Base-by-base conservation (phyloP, 2,888 invertebrate genomes). In the Deladenus siricidicola region DNA sequence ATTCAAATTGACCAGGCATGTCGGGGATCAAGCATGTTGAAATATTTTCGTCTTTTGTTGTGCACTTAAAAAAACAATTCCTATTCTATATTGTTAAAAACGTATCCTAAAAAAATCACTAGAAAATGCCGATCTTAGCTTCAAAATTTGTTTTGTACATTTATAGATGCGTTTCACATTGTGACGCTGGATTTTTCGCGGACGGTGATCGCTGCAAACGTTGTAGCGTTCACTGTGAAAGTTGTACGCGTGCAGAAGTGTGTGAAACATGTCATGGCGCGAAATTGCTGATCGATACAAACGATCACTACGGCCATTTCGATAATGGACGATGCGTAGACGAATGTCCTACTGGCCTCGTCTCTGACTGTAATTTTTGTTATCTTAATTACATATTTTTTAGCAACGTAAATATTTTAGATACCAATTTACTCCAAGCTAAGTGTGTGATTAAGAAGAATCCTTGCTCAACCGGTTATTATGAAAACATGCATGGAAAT, bases 241-340 rank as follows among this genome's bases (percentile, higher is more conserved):
- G 74, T 17, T 78, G 78, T 55, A 62, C 64, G 2, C 60, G 70
- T 47, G 68, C 73, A 1, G 78, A 79, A 64, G 65, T 69, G 21
- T 79, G 79, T 54, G 74, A 73, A 34, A 70, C 75, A 4, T 78
- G 78, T 64, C 72, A 71, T 14, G 72, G 73, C 6, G 72, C 71
- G n/a, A 70, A 66, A 50, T 56, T 78, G 29, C 67, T 78, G 26
- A 70, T 78, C 47, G 76, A 79, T 48, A 72, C 73, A 21, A 43
- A 44, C 34, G 74, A 72, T 34, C 70, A 71, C 50, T 63, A 67
- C 60, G 71, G 70, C 0, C 71, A 74, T 50, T 67, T 72, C 52
- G 73, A 75, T 54, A 75, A 79, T 50, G 77, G 79, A 28, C 74
- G 72, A 28, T 79, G 79, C 60, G 74, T 78, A 10, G 72, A 74